Evolutionary conservation across 2,888 invertebrate species (phyloP).

Genomic region (Pollenia amentaria): DNA sequence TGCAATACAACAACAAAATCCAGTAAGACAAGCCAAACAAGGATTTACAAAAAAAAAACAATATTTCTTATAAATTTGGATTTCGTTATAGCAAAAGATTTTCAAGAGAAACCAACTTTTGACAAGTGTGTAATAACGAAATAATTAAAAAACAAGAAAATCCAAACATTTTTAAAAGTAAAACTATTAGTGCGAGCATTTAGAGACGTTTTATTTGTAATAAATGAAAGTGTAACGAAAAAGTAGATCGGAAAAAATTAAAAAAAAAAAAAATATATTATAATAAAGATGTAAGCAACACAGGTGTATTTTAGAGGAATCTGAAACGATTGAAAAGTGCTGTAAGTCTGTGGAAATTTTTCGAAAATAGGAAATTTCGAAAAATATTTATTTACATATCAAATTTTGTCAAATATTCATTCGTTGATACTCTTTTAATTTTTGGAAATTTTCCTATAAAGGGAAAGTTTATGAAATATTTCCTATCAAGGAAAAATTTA

Average conservation of each 20-base stretch:
- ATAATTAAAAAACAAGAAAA: constrained; percentile 16
- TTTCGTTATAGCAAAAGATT: constrained; percentile 22
- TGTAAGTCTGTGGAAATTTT: background rate
- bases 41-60: constrained; percentile 53
- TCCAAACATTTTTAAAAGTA: background rate
- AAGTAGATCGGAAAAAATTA: constrained; percentile 1
- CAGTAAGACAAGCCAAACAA: constrained; percentile 60
- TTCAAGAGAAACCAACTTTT: constrained; percentile 7
- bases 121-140: constrained; percentile 1
- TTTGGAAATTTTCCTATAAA: too few species aligned
- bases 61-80: constrained; percentile 30
- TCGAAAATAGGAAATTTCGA: too few species aligned
- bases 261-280: background rate
- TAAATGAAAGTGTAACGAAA: constrained; percentile 61
- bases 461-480: too few species aligned
- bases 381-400: too few species aligned
- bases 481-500: too few species aligned
- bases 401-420: too few species aligned
- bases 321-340: background rate
- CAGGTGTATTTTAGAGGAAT: background rate
- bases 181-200: constrained; percentile 12
- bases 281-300: constrained; percentile 11
- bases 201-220: constrained; percentile 29
- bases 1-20: constrained; percentile 9
- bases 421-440: too few species aligned